Evolutionary conservation across 2,888 invertebrate species (phyloP).

Genomic region (Schizotus pectinicornis): DNA sequence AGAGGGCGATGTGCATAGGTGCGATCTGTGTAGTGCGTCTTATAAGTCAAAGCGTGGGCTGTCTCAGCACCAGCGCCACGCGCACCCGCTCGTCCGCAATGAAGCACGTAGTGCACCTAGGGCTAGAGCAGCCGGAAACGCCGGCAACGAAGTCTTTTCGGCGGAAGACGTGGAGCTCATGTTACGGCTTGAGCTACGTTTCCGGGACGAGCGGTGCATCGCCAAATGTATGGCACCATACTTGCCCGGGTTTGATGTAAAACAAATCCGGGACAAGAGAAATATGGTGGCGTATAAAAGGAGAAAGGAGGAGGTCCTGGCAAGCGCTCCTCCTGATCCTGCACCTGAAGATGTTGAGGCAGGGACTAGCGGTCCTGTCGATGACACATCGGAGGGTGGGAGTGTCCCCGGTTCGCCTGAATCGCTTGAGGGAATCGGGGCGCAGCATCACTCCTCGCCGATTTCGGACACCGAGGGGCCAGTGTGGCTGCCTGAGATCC

Average conservation of each 20-base stretch:
- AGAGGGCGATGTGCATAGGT: neutral
- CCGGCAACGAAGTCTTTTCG: neutral
- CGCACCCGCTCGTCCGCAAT: conserved; percentile 16
- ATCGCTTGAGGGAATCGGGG: too few species aligned
- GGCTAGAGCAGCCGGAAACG: conserved; percentile 2
- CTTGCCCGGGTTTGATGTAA: conserved; percentile 2
- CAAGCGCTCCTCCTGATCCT: neutral
- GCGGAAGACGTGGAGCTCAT: conserved; percentile 2
- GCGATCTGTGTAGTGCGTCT: conserved; percentile 6
- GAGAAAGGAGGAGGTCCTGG: conserved; percentile 9
- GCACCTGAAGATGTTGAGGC: too few species aligned
- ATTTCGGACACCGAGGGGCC: too few species aligned
- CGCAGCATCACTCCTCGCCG: too few species aligned
- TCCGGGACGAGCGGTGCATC: conserved; percentile 2
- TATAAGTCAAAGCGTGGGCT: conserved; percentile 7
- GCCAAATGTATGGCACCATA: conserved; percentile 8
- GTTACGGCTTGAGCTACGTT: too few species aligned
- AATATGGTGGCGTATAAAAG: conserved; percentile 9
- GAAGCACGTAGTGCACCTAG: too few species aligned
- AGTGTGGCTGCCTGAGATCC: too few species aligned
- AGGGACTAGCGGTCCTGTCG: too few species aligned
- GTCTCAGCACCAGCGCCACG: conserved; percentile 9
- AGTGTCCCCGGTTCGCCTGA: too few species aligned
- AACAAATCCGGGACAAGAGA: conserved; percentile 26
- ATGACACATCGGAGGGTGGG: too few species aligned